Conservation (phyloP, 2,797 vertebrate genomes). For the Myripristis murdjan region DNA sequence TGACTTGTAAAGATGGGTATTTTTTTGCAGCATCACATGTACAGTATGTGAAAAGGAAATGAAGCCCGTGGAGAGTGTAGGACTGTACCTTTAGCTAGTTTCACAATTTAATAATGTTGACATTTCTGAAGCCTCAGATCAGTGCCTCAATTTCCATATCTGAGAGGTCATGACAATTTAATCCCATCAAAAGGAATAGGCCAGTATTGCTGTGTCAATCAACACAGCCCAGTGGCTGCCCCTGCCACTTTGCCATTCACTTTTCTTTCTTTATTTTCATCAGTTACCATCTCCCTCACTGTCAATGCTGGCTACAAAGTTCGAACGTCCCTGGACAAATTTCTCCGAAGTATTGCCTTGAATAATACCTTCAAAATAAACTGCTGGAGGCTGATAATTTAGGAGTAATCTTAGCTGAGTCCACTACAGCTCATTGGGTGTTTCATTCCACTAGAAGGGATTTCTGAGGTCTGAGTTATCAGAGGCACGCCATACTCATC, state of each 20-base stretch:
- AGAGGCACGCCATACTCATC: constrained; percentile 56
- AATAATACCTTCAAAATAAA: constrained; percentile 63
- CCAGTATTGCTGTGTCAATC: constrained; percentile 76
- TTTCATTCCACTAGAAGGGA: constrained; percentile 64
- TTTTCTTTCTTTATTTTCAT: constrained; percentile 39
- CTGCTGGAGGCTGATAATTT: constrained; percentile 67
- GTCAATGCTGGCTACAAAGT: background rate
- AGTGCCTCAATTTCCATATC: constrained; percentile 82
- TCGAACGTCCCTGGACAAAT: background rate
- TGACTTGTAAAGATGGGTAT: too few species aligned
- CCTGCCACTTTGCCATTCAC: constrained; percentile 52
- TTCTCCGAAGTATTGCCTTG: constrained; percentile 35
- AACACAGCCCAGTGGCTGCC: constrained; percentile 42
- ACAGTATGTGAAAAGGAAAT: background rate
- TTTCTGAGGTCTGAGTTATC: constrained; percentile 73
- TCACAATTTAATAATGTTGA: constrained; percentile 77
- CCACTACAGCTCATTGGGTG: constrained; percentile 60
- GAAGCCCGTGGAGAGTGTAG: constrained; percentile 13
- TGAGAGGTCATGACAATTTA: constrained; percentile 82
- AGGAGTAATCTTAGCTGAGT: constrained; percentile 43
- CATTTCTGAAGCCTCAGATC: constrained; percentile 79
- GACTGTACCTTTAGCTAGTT: constrained; percentile 57
- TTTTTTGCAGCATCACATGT: background rate
- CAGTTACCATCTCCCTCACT: constrained; percentile 5
- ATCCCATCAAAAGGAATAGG: constrained; percentile 85